A percentile compares a stretch with the other conserved stretches of the same genome.
These are phyloP conservation scores for Periparus ater DNA, from an alignment of 2,797 vertebrate species.

Conservation along the genomic window DNA sequence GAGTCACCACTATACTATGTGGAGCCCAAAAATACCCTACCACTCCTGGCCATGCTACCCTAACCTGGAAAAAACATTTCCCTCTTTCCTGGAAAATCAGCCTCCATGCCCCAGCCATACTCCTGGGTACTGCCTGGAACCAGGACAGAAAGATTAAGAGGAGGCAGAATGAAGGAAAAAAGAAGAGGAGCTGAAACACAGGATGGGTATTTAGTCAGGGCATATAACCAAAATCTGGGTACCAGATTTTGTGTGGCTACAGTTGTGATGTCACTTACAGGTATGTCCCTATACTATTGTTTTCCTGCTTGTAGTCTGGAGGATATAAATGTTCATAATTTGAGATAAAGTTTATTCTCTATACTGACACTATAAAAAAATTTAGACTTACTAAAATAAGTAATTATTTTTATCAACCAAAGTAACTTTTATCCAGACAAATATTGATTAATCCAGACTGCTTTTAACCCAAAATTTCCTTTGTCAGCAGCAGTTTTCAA, in stretches of 20 bases:
- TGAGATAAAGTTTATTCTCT: background rate
- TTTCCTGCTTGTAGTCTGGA: background rate
- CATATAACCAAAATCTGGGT: background rate
- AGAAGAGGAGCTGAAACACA: background rate
- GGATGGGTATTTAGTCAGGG: background rate
- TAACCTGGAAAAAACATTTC: background rate
- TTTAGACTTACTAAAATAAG: background rate
- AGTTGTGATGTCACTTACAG: background rate
- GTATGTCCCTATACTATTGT: background rate
- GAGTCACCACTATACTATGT: too few species aligned
- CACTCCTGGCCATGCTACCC: background rate
- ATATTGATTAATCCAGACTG: background rate
- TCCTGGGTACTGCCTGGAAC: background rate
- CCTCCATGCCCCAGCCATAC: background rate
- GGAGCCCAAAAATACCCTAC: too few species aligned
- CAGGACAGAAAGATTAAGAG: background rate
- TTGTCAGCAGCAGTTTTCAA: background rate
- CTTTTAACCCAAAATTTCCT: background rate
- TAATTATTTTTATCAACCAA: rapidly evolving
- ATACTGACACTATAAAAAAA: background rate
- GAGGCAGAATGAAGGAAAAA: background rate
- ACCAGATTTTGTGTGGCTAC: background rate
- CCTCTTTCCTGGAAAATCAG: background rate
- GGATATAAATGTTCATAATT: background rate
- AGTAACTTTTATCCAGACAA: background rate